phyloP scores from a whole-genome alignment of 2,797 vertebrate species.

The Anniella stebbinsi region DNA sequence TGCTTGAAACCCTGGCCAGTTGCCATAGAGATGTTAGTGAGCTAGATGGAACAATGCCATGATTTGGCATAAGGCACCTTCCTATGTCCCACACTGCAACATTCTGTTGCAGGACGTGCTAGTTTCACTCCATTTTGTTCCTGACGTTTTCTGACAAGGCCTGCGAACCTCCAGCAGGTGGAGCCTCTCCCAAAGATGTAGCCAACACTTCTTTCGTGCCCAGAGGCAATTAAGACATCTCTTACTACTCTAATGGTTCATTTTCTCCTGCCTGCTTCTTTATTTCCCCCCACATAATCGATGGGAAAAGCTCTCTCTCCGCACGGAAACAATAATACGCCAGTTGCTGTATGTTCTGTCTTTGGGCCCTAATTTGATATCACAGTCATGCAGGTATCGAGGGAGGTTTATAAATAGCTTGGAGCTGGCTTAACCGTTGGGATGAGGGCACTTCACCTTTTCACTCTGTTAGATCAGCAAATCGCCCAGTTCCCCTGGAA shows the following conservation, averaged over 20 bases:
- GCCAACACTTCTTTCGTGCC: slow-evolving; percentile 54
- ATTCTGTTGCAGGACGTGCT: not conserved
- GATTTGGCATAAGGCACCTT: not conserved
- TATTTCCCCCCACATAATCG: slow-evolving; percentile 32
- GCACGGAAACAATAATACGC: slow-evolving; percentile 11
- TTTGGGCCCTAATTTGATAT: not conserved
- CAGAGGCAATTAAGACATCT: slow-evolving; percentile 50
- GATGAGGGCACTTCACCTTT: slow-evolving; percentile 40
- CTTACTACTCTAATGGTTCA: slow-evolving; percentile 29
- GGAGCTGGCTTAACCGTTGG: slow-evolving; percentile 50
- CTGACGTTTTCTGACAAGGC: slow-evolving; percentile 51
- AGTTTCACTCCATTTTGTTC: slow-evolving; percentile 11
- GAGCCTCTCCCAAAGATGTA: slow-evolving; percentile 76
- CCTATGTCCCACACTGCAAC: not conserved
- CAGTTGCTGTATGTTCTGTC: not conserved
- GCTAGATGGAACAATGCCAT: not conserved
- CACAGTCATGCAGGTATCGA: not conserved
- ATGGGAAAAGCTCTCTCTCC: slow-evolving; percentile 7
- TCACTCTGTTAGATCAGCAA: slow-evolving; percentile 46
- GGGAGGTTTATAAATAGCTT: slow-evolving; percentile 44
- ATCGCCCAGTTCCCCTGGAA: slow-evolving; percentile 29
- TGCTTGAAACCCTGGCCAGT: not conserved
- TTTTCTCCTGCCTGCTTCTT: slow-evolving; percentile 38
- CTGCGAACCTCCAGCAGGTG: slow-evolving; percentile 77
- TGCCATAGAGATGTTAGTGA: not conserved